Conservation (phyloP, 1,140 invertebrate genomes). For the Trinorchestia longiramus region DNA sequence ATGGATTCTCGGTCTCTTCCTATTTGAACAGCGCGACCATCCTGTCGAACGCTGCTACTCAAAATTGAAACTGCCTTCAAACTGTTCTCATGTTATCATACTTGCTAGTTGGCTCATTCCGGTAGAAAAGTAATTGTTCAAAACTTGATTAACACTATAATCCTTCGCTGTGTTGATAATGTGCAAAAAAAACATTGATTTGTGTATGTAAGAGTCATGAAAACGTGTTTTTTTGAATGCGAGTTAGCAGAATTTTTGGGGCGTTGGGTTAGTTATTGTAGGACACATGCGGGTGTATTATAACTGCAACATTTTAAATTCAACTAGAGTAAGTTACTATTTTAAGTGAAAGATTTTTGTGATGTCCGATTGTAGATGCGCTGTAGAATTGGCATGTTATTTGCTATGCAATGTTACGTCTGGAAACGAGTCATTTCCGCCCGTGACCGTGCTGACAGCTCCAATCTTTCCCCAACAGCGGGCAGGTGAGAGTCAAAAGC, state of each 20-base stretch:
- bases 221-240: neutral
- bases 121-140: neutral
- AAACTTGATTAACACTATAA: neutral
- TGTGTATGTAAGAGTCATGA: neutral
- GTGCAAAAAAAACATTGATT: neutral
- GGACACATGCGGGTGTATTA: slow-evolving; percentile 34
- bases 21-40: too few relatives aligned
- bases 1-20: too few relatives aligned
- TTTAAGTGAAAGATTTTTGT: slow-evolving; percentile 23
- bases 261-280: neutral
- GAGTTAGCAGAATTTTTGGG: neutral
- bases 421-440: neutral
- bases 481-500: neutral
- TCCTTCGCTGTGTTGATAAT: neutral
- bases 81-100: too few relatives aligned
- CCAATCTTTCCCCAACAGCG: neutral
- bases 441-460: neutral
- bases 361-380: slow-evolving; percentile 21
- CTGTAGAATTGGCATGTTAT: neutral
- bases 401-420: slow-evolving; percentile 22
- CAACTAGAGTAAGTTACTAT: neutral
- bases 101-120: too few relatives aligned
- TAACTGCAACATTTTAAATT: slow-evolving; percentile 33
- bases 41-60: too few relatives aligned
- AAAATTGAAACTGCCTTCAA: too few relatives aligned